phyloP scores from a whole-genome alignment of 2,797 vertebrate genomes.

The Gouania willdenowi region DNA sequence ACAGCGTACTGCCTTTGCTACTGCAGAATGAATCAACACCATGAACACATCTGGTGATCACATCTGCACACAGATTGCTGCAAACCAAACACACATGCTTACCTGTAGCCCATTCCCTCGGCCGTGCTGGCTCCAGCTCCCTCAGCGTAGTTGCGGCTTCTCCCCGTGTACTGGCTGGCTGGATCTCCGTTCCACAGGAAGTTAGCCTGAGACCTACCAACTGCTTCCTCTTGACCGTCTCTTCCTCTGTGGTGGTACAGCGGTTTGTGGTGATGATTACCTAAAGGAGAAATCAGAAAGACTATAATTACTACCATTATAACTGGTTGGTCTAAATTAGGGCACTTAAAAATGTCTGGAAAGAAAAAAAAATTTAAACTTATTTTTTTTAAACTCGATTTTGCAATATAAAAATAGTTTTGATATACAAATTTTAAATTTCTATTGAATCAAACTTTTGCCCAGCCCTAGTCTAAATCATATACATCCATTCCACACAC shows the following conservation, averaged over 20 bases:
- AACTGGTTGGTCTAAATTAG: too few species aligned
- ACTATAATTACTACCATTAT: too few species aligned
- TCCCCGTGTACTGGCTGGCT: constrained; percentile 76
- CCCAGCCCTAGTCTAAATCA: too few species aligned
- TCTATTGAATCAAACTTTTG: too few species aligned
- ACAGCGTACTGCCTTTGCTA: constrained; percentile 81
- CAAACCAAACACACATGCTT: constrained; percentile 2
- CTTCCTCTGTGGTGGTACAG: constrained; percentile 83
- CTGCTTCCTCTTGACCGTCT: constrained; percentile 79
- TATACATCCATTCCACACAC: too few species aligned
- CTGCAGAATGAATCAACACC: constrained; percentile 57
- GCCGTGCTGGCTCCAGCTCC: constrained; percentile 69
- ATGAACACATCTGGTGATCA: background rate
- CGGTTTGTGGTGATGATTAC: constrained; percentile 83
- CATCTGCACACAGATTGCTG: background rate
- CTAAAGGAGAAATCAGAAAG: too few species aligned
- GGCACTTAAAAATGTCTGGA: too few species aligned
- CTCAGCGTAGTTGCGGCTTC: constrained; percentile 84
- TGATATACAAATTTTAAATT: too few species aligned
- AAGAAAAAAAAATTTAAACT: too few species aligned
- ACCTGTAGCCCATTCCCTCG: constrained; percentile 86
- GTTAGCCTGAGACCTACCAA: constrained; percentile 54
- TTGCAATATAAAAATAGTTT: too few species aligned
- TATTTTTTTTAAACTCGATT: too few species aligned
- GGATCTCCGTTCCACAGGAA: constrained; percentile 80